These are phyloP conservation scores for Oryzias celebensis DNA, from an alignment of 2,113 vertebrate genomes.

Conservation along the genomic window DNA sequence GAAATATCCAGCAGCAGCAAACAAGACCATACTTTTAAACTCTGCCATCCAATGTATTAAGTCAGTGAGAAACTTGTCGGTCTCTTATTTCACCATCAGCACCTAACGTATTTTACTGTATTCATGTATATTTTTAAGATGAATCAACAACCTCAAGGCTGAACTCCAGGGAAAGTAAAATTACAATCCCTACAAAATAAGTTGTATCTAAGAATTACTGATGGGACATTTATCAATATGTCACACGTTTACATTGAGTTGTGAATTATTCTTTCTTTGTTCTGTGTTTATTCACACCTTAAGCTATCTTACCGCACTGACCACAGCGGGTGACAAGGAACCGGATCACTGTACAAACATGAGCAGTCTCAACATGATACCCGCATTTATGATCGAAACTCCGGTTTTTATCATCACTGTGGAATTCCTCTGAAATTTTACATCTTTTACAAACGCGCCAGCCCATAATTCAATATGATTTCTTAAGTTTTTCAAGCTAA, in stretches of 20 bases:
- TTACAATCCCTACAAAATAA: constrained; percentile 17
- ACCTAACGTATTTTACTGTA: constrained; percentile 18
- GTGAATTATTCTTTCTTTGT: constrained; percentile 20
- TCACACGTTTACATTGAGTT: constrained; percentile 26
- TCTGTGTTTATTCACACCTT: constrained; percentile 31
- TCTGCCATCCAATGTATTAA: constrained; percentile 40
- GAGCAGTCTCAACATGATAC: constrained; percentile 27
- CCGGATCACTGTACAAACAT: constrained; percentile 13
- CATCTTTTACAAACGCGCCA: constrained; percentile 45
- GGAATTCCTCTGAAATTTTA: constrained; percentile 49
- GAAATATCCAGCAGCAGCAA: constrained; percentile 33
- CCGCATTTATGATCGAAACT: constrained; percentile 48
- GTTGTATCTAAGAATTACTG: constrained; percentile 4
- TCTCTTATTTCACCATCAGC: constrained; percentile 11
- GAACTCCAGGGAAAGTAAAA: constrained; percentile 14
- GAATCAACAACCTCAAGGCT: constrained; percentile 5
- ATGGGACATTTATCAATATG: constrained; percentile 8
- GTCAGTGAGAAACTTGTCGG: constrained; percentile 31
- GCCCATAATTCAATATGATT: constrained; percentile 42
- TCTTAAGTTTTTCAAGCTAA: constrained; percentile 7
- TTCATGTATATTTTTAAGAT: neutral
- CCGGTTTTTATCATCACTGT: constrained; percentile 53
- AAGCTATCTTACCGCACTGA: constrained; percentile 9
- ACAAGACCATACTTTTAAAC: constrained; percentile 40
- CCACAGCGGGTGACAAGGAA: constrained; percentile 10